Evolutionary conservation across 2,888 invertebrate species (phyloP), one percentile per base, ranked within the genome.

Genomic region (Drosophila paucipuncta): DNA sequence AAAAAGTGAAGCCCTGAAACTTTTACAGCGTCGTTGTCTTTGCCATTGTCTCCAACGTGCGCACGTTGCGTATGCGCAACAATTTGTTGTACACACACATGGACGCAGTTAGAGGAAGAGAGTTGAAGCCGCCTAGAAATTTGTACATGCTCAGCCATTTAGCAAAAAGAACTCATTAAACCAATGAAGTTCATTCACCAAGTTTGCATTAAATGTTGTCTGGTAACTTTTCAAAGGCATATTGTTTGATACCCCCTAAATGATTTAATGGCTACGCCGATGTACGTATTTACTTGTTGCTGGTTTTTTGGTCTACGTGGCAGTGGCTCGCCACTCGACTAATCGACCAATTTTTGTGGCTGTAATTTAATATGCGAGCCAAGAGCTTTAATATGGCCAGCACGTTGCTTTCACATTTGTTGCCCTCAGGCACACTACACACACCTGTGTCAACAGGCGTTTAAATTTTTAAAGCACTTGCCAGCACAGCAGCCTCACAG

Each of bases 11-110:
- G 25, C 30, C 30, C 16, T 30, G 55, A 70, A 77, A 82, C 73
- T 76, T 89, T 85, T 65, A 76, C 82, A 76, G 52, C 73, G 57
- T 72, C 54, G 49, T 35, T 64, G 66, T 55, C 64, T 55, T 55
- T 43, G 64, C 31, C 54, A 52, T 54, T 66, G 73, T 30, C 73
- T 43, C 28, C 54, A 49, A 54, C 39, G 7, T 53, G 68, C 67
- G 41, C 60, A 89, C 87, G 77, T 39, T 77, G 90, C 86, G 89
- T 90, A 90, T 85, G 89, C 91, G 86, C 84, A 90, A 90, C 86
- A 82, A 85, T 85, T 90, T 88, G 60, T 39, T 13, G 57, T n/a
- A 39, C 28, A 39, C 18, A 11, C 2, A 57, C 28, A 57, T n/a
- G 28, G 57, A 13, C 28, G 28, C 9, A n/a, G 13, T n/a, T n/a